A percentile compares a stretch with the other conserved stretches of the same genome.
These are phyloP conservation scores for Otolemur garnettii DNA, from an alignment of 2,113 vertebrate genomes.

Conservation along the genomic window DNA sequence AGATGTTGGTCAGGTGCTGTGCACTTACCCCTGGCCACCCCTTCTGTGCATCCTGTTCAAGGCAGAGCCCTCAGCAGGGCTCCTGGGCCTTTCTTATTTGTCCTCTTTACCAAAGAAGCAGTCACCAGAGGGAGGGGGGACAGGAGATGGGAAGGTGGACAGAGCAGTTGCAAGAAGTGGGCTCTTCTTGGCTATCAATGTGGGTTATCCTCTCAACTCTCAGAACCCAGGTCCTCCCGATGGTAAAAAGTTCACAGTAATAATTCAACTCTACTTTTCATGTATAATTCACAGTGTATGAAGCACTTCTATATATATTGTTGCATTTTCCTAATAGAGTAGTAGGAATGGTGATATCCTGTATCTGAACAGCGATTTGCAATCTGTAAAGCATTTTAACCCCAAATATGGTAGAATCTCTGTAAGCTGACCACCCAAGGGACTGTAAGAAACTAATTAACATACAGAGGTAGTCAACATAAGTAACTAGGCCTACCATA, in stretches of 20 bases:
- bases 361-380: background rate
- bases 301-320: background rate
- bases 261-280: background rate
- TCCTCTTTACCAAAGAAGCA: background rate
- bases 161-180: background rate
- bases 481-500: no score
- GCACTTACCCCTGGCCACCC: background rate
- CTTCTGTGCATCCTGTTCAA: background rate
- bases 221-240: background rate
- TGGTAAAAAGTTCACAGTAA: background rate
- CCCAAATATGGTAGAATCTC: background rate
- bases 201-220: background rate
- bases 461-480: no score
- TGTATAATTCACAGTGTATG: background rate
- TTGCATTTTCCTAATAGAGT: background rate
- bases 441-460: no score
- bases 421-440: no score
- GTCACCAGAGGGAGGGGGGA: background rate
- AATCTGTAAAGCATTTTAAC: background rate
- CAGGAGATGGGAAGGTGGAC: background rate
- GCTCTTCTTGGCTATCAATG: background rate
- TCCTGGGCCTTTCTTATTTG: background rate
- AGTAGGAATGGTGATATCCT: background rate
- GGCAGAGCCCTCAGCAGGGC: background rate
- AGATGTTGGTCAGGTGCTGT: background rate